phyloP scores from a whole-genome alignment of 2,888 invertebrate species.

The Chelonus formosanus region DNA sequence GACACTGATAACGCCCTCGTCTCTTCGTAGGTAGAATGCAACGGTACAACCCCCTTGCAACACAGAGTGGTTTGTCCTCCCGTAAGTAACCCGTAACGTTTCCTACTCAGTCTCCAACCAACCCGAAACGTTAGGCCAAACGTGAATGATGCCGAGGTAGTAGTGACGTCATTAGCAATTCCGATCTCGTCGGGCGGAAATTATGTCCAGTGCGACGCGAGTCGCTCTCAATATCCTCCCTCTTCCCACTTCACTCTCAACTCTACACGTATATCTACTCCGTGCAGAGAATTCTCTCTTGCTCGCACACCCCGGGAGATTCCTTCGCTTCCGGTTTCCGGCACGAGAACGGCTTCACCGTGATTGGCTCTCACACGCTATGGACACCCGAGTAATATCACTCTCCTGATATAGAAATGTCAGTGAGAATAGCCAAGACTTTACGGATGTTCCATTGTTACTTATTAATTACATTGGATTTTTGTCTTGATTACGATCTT shows the following conservation, averaged over 20 bases:
- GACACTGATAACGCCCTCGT: constrained; percentile 19
- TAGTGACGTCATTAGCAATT: constrained; percentile 65
- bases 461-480: constrained; percentile 9
- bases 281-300: constrained; percentile 14
- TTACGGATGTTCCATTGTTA: constrained; percentile 8
- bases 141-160: constrained; percentile 62
- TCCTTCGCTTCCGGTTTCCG: constrained; percentile 63
- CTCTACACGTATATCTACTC: constrained; percentile 33
- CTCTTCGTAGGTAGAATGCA: constrained; percentile 11
- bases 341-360: constrained; percentile 51
- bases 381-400: constrained; percentile 32
- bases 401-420: constrained; percentile 46
- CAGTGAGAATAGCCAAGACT: constrained; percentile 33
- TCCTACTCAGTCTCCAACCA: constrained; percentile 23
- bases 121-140: constrained; percentile 42
- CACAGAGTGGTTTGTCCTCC: constrained; percentile 39
- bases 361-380: constrained; percentile 49
- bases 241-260: constrained; percentile 26
- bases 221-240: constrained; percentile 64
- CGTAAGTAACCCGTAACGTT: constrained; percentile 49
- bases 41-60: constrained; percentile 27
- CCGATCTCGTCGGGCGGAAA: constrained; percentile 66
- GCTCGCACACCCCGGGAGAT: constrained; percentile 46
- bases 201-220: constrained; percentile 64
- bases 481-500: not conserved